phyloP scores from a whole-genome alignment of 2,888 invertebrate genomes.

The Brenthis hecate region DNA sequence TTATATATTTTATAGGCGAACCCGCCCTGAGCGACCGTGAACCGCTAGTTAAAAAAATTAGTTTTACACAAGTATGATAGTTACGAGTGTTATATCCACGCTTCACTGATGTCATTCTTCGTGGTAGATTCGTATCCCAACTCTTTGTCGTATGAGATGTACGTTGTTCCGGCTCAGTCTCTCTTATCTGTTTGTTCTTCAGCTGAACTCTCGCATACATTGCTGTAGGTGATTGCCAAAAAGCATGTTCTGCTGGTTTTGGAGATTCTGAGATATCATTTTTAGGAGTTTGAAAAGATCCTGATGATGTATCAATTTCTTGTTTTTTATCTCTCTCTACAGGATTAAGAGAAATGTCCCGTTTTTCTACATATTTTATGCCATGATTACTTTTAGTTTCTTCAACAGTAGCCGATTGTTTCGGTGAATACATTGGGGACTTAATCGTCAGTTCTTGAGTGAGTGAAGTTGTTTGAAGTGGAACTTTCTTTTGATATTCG shows the following conservation, averaged over 20 bases:
- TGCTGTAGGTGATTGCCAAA: slow-evolving; percentile 46
- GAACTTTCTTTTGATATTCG: slow-evolving; percentile 26
- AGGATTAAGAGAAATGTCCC: not conserved
- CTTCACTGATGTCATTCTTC: slow-evolving; percentile 36
- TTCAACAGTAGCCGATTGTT: not conserved
- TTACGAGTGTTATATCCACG: slow-evolving; percentile 53
- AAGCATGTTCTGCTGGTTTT: slow-evolving; percentile 28
- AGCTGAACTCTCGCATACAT: slow-evolving; percentile 45
- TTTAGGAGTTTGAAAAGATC: slow-evolving; percentile 42
- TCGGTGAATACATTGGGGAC: slow-evolving; percentile 4
- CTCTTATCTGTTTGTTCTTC: not conserved
- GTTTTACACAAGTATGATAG: not conserved
- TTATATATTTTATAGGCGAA: too few relatives aligned
- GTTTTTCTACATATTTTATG: slow-evolving; percentile 4
- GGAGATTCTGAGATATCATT: slow-evolving; percentile 35
- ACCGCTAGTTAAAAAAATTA: too few relatives aligned
- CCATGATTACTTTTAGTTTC: slow-evolving; percentile 1
- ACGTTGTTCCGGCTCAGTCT: slow-evolving; percentile 13
- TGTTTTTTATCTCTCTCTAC: slow-evolving; percentile 9
- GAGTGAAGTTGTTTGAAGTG: slow-evolving; percentile 8
- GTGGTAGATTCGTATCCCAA: slow-evolving; percentile 20
- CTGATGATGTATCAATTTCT: slow-evolving; percentile 37
- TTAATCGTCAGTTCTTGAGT: not conserved
- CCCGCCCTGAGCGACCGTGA: too few relatives aligned
- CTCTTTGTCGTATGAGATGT: slow-evolving; percentile 8